phyloP scores from a whole-genome alignment of 2,888 invertebrate genomes.

The Unio pictorum region DNA sequence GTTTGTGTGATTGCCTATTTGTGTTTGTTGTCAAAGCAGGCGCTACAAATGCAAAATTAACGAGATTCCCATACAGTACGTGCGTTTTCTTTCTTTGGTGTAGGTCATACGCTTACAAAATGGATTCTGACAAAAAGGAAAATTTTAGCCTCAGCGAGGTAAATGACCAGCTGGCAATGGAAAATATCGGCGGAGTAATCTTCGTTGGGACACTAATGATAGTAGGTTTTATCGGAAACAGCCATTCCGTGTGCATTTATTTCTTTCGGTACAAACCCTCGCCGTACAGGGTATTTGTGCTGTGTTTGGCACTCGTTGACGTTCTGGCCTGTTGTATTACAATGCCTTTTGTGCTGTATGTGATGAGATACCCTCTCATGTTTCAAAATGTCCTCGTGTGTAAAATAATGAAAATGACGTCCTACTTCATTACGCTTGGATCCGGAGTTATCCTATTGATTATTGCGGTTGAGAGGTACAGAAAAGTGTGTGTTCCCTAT shows the following conservation, averaged over 20 bases:
- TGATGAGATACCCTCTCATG: slow-evolving; percentile 4
- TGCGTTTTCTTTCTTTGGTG: too few species aligned
- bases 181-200: neutral
- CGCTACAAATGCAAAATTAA: too few species aligned
- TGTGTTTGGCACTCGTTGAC: slow-evolving; percentile 7
- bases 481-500: slow-evolving; percentile 6
- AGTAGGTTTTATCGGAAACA: slow-evolving; percentile 8
- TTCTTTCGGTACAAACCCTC: slow-evolving; percentile 2
- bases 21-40: too few species aligned
- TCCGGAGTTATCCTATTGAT: slow-evolving; percentile 3
- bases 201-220: slow-evolving; percentile 6
- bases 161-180: too few species aligned
- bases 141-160: too few species aligned
- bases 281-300: slow-evolving; percentile 3
- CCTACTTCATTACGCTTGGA: slow-evolving; percentile 2
- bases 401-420: slow-evolving; percentile 1
- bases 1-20: too few species aligned
- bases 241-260: slow-evolving; percentile 7
- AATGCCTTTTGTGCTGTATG: slow-evolving; percentile 1
- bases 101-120: too few species aligned
- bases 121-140: too few species aligned
- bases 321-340: slow-evolving; percentile 5
- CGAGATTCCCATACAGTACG: too few species aligned
- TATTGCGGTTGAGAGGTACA: slow-evolving; percentile 8
- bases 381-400: slow-evolving; percentile 4